Evolutionary conservation across 37 sponge, comb jelly and placozoan species (phyloP), one percentile per base, ranked within the genome.

Genomic region (Hexactinellida sp.): DNA sequence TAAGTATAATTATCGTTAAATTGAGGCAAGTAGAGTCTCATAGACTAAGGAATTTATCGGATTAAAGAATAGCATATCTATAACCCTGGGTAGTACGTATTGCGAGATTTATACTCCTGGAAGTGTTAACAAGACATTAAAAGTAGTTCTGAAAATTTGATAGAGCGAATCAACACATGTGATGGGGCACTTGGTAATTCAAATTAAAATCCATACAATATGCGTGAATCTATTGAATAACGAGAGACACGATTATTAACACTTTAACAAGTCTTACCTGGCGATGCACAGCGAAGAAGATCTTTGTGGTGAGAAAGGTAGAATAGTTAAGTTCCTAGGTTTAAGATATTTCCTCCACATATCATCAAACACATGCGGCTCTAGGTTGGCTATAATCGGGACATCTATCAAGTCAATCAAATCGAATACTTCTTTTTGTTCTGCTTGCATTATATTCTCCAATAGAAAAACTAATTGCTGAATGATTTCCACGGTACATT

Each of bases 381-480:
- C 76, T 63, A 63, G 76, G 76, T 63, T 63, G 76, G 76, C 76
- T 25, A 63, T 63, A n/a, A 23, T 23, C 34, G 76, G 76, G 5
- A 63, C 13, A 63, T 63, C 76, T 3, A 63, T 63, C 5, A 63
- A n/a, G 76, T 63, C 76, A n/a, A 21, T 63, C 5, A 23, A 32
- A 7, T 63, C 76, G 21, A 63, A 63, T 7, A 63, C 3, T 7
- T 63, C 76, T 23, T 63, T 63, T 23, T 63, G 76, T 23, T 63
- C 76, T 21, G 76, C 76, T n/a, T 63, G 76, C 76, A 63, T 63
- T 63, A 63, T 63, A 7, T 3, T 63, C 76, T 63, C 76, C 34
- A 63, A n/a, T 25, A 63, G 76, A 23, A 63, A 63, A 21, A 63
- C 76, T 63, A 63, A 63, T n/a, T 63, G 76, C 76, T 63, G 76